Evolutionary conservation across 2,888 invertebrate genomes (phyloP).

Genomic region (Eilema griseolum): DNA sequence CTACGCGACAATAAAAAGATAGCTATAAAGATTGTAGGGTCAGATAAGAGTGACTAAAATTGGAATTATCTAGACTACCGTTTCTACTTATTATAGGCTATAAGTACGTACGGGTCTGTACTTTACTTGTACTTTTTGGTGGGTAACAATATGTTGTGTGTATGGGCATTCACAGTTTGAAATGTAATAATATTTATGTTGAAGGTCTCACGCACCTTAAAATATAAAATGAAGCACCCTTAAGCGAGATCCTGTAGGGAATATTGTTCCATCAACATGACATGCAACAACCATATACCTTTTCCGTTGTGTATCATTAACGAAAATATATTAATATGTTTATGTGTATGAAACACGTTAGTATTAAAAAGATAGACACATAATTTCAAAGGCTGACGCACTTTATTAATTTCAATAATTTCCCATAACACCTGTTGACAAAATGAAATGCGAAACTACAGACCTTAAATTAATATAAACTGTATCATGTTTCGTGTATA

Average conservation of each 20-base stretch:
- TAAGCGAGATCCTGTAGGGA: not conserved
- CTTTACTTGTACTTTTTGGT: not conserved
- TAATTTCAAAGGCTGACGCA: not conserved
- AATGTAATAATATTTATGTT: not conserved
- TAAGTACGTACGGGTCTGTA: not conserved
- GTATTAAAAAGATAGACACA: not conserved
- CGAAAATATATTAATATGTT: not conserved
- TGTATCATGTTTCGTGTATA: not conserved
- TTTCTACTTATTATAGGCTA: not conserved
- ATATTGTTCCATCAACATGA: not conserved
- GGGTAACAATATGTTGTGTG: not conserved
- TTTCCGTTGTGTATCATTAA: not conserved
- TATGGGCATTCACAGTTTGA: not conserved
- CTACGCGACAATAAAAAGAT: constrained; percentile 59
- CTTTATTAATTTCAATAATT: not conserved
- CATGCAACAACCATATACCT: constrained; percentile 5
- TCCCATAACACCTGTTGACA: not conserved
- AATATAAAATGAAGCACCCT: not conserved
- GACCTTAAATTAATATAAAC: not conserved
- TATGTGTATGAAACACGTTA: not conserved
- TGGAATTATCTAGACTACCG: not conserved
- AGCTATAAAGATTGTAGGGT: constrained; percentile 63
- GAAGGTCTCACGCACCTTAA: not conserved
- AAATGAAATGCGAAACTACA: not conserved
- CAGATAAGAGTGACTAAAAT: constrained; percentile 47